A percentile compares a stretch with the other conserved stretches of the same genome.
Evolutionary conservation across 1,140 invertebrate species (phyloP).

Genomic region (Fopius arisanus): DNA sequence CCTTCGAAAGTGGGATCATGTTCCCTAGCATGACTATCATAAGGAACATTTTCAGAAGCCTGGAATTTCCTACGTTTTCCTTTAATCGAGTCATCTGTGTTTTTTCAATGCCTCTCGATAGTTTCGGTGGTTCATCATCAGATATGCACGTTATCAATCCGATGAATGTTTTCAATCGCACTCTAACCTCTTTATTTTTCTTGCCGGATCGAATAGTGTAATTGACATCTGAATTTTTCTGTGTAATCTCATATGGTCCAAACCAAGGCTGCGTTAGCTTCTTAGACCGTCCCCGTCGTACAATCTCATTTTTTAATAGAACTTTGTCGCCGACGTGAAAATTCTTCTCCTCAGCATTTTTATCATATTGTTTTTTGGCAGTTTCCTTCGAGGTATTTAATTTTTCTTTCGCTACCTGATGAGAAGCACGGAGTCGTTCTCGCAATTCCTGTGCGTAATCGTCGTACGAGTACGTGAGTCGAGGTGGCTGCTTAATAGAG

Average conservation of each 20-base stretch:
- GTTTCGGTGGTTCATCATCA: background rate
- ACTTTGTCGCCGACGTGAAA: background rate
- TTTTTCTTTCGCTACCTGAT: background rate
- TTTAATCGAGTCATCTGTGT: background rate
- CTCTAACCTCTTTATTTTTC: background rate
- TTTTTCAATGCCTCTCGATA: background rate
- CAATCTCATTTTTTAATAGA: too few species aligned
- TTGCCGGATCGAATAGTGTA: background rate
- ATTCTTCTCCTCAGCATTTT: background rate
- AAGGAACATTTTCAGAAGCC: background rate
- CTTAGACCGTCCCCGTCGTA: background rate
- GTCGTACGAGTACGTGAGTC: background rate
- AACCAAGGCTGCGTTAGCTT: background rate
- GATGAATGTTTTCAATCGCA: background rate
- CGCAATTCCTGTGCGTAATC: background rate
- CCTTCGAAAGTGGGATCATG: background rate
- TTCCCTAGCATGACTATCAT: background rate
- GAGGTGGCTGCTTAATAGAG: background rate
- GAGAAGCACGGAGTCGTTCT: background rate
- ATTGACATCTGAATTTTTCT: background rate
- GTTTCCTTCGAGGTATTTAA: background rate
- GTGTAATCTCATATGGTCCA: background rate
- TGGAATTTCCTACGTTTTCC: background rate
- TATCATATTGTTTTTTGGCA: slow-evolving; percentile 22
- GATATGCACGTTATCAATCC: background rate